Evolutionary conservation across 1,140 invertebrate genomes (phyloP), one percentile per base, ranked within the genome.

Genomic region (Euschistus heros): DNA sequence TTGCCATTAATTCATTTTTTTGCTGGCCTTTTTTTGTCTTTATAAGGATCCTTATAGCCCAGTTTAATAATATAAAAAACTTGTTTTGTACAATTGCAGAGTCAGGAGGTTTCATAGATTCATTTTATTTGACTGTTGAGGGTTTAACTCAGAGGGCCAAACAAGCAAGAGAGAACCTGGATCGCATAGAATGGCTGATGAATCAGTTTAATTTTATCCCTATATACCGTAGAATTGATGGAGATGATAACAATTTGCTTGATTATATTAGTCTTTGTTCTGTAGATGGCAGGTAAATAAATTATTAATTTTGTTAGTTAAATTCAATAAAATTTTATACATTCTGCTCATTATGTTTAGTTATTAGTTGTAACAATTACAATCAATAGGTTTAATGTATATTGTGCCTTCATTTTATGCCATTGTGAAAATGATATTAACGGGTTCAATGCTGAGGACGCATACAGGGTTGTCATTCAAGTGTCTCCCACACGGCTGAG

Each of bases 141-240:
- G 80, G 80, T 69, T 73, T 90, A 15, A 82, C 86, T 72, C 74
- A 80, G 47, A 74, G 86, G 47, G 83, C 90, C 1, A 75, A 83
- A 64, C 80, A 82, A 52, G 79, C 83, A 70, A 80, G 86, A 75
- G 72, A 79, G 67, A 74, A 83, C 67, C 64, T 78, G 4, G 65
- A 70, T 13, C 65, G 69, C 30, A 75, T 84, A 0, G 70, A 80
- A 18, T 76, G 77, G 15, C 74, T 83, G 1, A 84, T 90, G 65
- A 79, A 82, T 13, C 73, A 75, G 0, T 92, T 88, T 89, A 82
- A 81, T 3, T 80, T 83, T 69, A 69, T 76, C 24, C 86, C 89
- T 18, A 73, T 92, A 22, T 86, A 87, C 73, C 81, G 85, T 68
- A 74, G 86, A 6, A 80, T 76, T 71, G 83, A 86, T 69, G 75